Evolutionary conservation across 2,888 invertebrate genomes (phyloP).

Genomic region (Helobdella robusta): DNA sequence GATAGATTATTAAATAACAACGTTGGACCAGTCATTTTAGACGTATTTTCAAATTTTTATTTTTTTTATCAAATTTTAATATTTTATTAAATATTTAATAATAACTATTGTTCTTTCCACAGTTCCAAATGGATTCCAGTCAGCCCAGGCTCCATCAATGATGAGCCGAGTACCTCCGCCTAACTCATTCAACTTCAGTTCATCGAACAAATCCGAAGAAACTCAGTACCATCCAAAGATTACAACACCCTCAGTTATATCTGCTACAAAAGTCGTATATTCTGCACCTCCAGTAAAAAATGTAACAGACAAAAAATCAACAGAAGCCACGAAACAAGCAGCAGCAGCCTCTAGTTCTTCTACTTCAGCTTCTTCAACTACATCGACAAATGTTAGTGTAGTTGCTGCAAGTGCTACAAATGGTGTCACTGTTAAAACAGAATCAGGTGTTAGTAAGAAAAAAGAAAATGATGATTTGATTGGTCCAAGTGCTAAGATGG

Average conservation of each 20-base stretch:
- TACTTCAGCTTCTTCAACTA: background rate
- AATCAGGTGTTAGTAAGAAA: too few species aligned
- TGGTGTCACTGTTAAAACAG: background rate
- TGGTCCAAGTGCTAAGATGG: too few species aligned
- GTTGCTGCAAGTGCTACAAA: background rate
- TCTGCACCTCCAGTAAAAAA: conserved; percentile 43
- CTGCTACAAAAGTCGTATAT: conserved; percentile 42
- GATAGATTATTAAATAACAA: background rate
- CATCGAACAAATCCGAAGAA: background rate
- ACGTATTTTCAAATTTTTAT: background rate
- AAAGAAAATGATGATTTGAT: too few species aligned
- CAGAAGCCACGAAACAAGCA: too few species aligned
- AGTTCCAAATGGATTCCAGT: background rate
- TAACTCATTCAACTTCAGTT: background rate
- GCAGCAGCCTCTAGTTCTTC: too few species aligned
- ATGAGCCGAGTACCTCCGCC: conserved; percentile 1
- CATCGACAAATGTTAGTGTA: background rate
- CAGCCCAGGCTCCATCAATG: conserved; percentile 5
- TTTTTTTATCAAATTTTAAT: background rate
- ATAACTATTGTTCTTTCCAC: background rate
- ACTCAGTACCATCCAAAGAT: background rate
- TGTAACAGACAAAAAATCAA: conserved; percentile 28
- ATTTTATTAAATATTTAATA: background rate
- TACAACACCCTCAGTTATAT: conserved; percentile 29
- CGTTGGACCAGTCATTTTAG: background rate